Base-by-base conservation (phyloP, 2,888 invertebrate genomes). In the Ochropleura leucogaster region DNA sequence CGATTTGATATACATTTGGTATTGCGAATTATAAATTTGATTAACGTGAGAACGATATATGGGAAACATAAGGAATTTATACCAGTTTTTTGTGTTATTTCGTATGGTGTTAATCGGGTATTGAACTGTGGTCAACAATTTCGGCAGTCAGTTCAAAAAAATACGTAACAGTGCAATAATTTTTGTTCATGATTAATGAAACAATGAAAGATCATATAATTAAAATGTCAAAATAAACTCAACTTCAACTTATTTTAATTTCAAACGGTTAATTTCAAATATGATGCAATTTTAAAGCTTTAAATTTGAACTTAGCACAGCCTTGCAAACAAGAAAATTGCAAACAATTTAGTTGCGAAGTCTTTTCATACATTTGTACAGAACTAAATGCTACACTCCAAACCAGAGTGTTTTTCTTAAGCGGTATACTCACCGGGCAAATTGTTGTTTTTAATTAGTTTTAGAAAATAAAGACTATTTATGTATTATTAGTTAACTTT, bases 11-110 rank as follows among this genome's bases (percentile, higher is more conserved):
- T 92, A 94, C 90, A 85, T 77, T 88, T 85, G 82, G 87, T 92
- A 93, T 94, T 92, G 93, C 94, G 90, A 94, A 94, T 94, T 89
- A 87, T 70, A 91, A 93, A 93, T 81, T 95, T 92, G 94, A 95
- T 95, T 94, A 90, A 89, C 91, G 93, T 93, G 94, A 93, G 94
- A 94, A 93, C 89, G 83, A 87, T 86, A 90, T 91, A 92, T 94
- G 92, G 92, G 93, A 94, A 93, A 79, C 57, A 72, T 79, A 73
- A 85, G 81, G 83, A 81, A 85, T 87, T 84, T 72, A 85, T 83
- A 71, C 79, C 72, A 79, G 72, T 79, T 85, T 57, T 59, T 55
- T 74, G 68, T 67, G 63, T 77, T 63, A 68, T 75, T 74, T 67
- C 75, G 71, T 80, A 68, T 65, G 69, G 73, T 49, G 46, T 18